Conservation (phyloP, 2,113 vertebrate genomes). For the Castor canadensis region DNA sequence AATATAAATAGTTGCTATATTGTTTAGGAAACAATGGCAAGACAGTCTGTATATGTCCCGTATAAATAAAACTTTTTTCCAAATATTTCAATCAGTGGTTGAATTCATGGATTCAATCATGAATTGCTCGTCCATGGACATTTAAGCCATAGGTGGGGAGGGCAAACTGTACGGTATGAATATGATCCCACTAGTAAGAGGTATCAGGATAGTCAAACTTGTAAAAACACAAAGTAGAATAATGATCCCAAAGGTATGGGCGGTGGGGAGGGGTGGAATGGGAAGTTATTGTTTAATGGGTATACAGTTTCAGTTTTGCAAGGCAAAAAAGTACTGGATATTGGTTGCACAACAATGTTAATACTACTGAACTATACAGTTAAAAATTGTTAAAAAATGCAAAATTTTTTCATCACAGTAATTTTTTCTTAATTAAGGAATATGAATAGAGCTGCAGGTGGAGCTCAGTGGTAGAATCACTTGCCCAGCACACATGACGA, state of each 20-base stretch:
- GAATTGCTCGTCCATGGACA: too few species aligned
- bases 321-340: slow-evolving; percentile 10
- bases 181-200: not conserved
- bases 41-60: not conserved
- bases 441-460: not conserved
- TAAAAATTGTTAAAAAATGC: slow-evolving; percentile 7
- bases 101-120: not conserved
- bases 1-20: not conserved
- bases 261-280: not conserved
- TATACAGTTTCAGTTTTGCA: slow-evolving; percentile 27
- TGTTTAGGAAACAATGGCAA: not conserved
- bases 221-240: not conserved
- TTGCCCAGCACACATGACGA: not conserved
- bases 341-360: not conserved
- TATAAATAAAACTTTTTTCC: not conserved
- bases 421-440: not conserved
- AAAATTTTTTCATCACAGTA: not conserved
- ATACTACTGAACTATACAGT: not conserved
- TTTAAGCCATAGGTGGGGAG: not conserved
- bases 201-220: not conserved
- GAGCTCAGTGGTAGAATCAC: not conserved
- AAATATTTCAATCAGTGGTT: not conserved
- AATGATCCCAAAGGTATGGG: not conserved
- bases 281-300: not conserved
- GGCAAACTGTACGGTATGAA: not conserved